phyloP scores from a whole-genome alignment of 1,140 invertebrate species.

The Neodiprion lecontei region DNA sequence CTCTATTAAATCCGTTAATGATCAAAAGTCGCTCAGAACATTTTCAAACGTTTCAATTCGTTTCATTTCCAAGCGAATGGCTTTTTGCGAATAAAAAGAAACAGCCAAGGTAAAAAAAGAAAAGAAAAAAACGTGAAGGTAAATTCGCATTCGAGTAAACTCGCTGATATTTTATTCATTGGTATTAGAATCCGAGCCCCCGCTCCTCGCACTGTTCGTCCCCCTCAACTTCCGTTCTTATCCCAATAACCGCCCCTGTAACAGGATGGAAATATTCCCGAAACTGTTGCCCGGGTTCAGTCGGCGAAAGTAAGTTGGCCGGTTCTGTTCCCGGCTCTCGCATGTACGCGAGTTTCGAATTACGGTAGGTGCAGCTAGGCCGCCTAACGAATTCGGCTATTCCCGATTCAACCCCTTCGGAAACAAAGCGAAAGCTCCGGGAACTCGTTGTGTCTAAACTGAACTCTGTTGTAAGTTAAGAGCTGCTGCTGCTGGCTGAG shows the following conservation, averaged over 20 bases:
- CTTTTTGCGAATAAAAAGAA: too few relatives aligned
- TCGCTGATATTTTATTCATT: too few relatives aligned
- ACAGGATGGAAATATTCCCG: not conserved
- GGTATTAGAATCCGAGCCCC: too few relatives aligned
- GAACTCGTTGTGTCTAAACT: constrained; percentile 42
- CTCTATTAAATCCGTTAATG: too few relatives aligned
- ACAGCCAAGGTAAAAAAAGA: too few relatives aligned
- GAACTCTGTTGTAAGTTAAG: constrained; percentile 13
- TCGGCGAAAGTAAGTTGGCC: not conserved
- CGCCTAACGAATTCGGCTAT: constrained; percentile 39
- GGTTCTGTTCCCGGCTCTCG: not conserved
- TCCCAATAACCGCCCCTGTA: constrained; percentile 36
- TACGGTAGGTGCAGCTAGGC: constrained; percentile 25
- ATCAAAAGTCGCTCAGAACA: too few relatives aligned
- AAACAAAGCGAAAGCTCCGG: constrained; percentile 41
- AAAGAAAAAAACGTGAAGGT: too few relatives aligned
- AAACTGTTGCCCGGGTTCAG: not conserved
- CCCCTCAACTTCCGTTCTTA: constrained; percentile 26
- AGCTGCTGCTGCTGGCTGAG: not conserved
- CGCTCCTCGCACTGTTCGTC: not conserved
- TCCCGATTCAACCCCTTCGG: constrained; percentile 25
- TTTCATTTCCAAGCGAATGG: too few relatives aligned
- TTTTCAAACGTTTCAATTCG: too few relatives aligned
- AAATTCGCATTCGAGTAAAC: too few relatives aligned
- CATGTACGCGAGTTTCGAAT: not conserved